Percentiles rank a stretch among this genome's conserved stretches.
phyloP scores from a whole-genome alignment of 2,113 vertebrate genomes.

The Gnathonemus longibarbis region DNA sequence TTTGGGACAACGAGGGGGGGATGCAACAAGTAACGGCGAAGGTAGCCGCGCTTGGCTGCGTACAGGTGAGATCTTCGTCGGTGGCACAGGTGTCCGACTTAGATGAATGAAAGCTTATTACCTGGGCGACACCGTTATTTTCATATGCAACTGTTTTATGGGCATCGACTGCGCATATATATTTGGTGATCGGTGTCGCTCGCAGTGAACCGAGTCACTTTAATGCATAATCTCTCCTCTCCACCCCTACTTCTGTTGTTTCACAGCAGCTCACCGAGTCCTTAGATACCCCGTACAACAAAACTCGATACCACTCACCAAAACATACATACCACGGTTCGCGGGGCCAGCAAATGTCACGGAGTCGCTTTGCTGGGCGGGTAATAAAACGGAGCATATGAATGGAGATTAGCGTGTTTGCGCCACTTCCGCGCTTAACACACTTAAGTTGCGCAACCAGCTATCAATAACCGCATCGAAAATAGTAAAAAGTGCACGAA shows the following conservation, averaged over 20 bases:
- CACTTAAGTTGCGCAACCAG: neutral
- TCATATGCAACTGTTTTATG: neutral
- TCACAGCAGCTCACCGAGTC: constrained; percentile 11
- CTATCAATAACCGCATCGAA: neutral
- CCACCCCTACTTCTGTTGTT: neutral
- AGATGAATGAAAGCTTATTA: constrained; percentile 1
- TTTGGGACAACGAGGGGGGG: constrained; percentile 17
- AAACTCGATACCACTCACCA: neutral
- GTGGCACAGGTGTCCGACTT: constrained; percentile 2
- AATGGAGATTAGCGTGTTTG: neutral
- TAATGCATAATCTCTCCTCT: neutral
- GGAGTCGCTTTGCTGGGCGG: neutral
- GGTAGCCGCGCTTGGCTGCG: constrained; percentile 21
- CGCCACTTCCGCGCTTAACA: neutral
- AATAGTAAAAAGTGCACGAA: neutral
- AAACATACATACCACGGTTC: neutral
- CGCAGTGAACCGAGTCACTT: constrained; percentile 15
- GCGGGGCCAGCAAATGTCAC: neutral
- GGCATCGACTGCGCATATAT: neutral
- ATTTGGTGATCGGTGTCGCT: neutral
- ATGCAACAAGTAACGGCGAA: constrained; percentile 23
- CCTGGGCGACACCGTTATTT: neutral
- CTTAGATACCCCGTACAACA: constrained; percentile 15
- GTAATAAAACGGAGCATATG: constrained; percentile 11
- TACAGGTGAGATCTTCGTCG: constrained; percentile 6